These are phyloP conservation scores for Apocheima hispidaria DNA, from an alignment of 2,888 invertebrate genomes.

Conservation along the genomic window DNA sequence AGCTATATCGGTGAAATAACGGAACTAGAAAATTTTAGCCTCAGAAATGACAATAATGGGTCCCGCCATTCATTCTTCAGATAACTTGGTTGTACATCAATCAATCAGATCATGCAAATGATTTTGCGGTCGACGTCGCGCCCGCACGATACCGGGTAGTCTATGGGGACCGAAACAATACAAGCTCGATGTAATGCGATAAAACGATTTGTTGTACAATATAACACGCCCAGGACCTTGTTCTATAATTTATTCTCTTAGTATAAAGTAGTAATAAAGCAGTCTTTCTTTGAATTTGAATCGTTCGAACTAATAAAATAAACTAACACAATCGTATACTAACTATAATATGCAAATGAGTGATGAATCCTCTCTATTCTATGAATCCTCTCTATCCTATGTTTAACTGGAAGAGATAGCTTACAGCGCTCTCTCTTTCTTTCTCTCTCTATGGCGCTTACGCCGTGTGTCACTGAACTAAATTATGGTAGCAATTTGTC, in stretches of 20 bases:
- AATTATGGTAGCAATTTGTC: not conserved
- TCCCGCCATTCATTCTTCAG: not conserved
- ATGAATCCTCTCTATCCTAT: too few relatives aligned
- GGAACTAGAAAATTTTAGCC: too few relatives aligned
- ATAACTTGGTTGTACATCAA: slow-evolving; percentile 3
- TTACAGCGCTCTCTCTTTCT: too few relatives aligned
- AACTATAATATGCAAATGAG: too few relatives aligned
- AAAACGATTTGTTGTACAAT: slow-evolving; percentile 36
- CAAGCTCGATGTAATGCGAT: slow-evolving; percentile 24
- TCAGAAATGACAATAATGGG: not conserved
- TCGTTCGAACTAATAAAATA: too few relatives aligned
- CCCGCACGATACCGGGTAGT: not conserved
- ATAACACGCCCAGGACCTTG: slow-evolving; percentile 33
- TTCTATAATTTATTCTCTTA: slow-evolving; percentile 22
- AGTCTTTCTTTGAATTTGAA: slow-evolving; percentile 12
- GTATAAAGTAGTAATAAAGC: slow-evolving; percentile 18
- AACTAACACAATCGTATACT: too few relatives aligned
- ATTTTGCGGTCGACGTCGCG: slow-evolving; percentile 34
- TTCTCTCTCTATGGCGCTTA: too few relatives aligned
- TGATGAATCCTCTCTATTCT: too few relatives aligned
- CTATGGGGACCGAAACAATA: slow-evolving; percentile 12
- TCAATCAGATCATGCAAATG: slow-evolving; percentile 40
- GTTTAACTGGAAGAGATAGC: too few relatives aligned
- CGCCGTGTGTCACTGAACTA: too few relatives aligned
- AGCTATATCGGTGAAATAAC: too few relatives aligned